A percentile compares a stretch with the other conserved stretches of the same genome.
Conservation (phyloP, 2,113 vertebrate genomes). For the Egretta garzetta region DNA sequence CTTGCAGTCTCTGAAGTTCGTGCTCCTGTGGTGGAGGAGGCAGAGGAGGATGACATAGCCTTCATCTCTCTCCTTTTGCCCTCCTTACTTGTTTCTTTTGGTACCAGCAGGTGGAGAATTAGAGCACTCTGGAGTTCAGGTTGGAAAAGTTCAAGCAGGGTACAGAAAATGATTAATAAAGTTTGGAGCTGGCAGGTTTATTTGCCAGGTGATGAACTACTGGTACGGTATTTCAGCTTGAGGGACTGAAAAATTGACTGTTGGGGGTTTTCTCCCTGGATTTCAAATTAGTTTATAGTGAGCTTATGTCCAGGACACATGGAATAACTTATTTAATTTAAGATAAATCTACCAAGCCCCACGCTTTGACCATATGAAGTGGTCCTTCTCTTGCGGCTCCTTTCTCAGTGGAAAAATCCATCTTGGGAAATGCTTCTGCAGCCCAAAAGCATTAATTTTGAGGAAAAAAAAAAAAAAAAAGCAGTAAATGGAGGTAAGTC, state of each 20-base stretch:
- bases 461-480: not conserved
- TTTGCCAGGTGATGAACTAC: conserved; percentile 68
- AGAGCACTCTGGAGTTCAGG: not conserved
- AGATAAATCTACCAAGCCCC: conserved; percentile 63
- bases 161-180: conserved; percentile 56
- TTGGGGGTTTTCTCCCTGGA: conserved; percentile 26
- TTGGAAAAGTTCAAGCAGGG: conserved; percentile 53
- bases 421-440: conserved; percentile 36
- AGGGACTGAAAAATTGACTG: conserved; percentile 46
- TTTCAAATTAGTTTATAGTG: conserved; percentile 55
- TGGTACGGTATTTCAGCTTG: conserved; percentile 16
- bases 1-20: not conserved
- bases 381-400: conserved; percentile 33
- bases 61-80: not conserved
- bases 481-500: conserved; percentile 34
- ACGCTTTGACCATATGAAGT: conserved; percentile 47
- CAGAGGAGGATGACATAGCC: not conserved
- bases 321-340: conserved; percentile 67
- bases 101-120: not conserved
- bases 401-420: conserved; percentile 55
- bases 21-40: not conserved
- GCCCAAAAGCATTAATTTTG: conserved; percentile 17
- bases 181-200: conserved; percentile 53
- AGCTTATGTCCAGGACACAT: conserved; percentile 49
- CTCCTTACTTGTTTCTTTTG: not conserved